Conservation (phyloP, 2,888 invertebrate genomes). For the Metellina segmentata region DNA sequence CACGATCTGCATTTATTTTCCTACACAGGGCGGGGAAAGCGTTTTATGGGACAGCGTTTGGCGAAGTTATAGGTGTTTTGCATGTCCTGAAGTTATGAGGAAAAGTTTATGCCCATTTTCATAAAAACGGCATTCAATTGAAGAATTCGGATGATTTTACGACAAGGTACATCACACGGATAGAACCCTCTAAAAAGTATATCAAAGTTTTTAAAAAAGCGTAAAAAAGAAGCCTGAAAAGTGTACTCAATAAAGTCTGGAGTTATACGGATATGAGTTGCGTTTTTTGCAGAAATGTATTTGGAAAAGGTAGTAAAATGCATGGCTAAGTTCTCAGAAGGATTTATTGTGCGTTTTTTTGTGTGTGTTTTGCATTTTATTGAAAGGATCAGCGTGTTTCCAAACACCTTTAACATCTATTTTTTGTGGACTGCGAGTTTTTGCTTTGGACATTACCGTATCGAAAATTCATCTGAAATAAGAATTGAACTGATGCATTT, state of each 20-base stretch:
- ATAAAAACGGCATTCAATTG: constrained; percentile 12
- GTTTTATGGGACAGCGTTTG: constrained; percentile 1
- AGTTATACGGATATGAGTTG: neutral
- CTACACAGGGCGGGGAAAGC: neutral
- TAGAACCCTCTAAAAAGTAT: neutral
- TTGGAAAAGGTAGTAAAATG: neutral
- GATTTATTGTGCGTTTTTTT: too few relatives aligned
- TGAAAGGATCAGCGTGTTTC: too few relatives aligned
- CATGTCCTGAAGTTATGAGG: neutral
- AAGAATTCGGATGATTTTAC: constrained; percentile 12
- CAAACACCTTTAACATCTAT: too few relatives aligned
- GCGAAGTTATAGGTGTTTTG: neutral
- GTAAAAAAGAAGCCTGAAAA: neutral
- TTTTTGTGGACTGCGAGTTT: too few relatives aligned
- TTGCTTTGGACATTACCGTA: too few relatives aligned
- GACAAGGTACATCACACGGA: neutral
- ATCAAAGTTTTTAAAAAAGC: neutral
- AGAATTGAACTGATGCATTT: too few relatives aligned
- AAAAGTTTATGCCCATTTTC: constrained; percentile 4
- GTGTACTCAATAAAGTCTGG: neutral
- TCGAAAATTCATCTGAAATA: too few relatives aligned
- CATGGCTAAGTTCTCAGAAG: too few relatives aligned
- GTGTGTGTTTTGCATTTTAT: too few relatives aligned
- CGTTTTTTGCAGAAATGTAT: constrained; percentile 3
- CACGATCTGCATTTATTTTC: neutral